Evolutionary conservation across 2,888 invertebrate species (phyloP).

Genomic region (Eupithecia pulchellata): DNA sequence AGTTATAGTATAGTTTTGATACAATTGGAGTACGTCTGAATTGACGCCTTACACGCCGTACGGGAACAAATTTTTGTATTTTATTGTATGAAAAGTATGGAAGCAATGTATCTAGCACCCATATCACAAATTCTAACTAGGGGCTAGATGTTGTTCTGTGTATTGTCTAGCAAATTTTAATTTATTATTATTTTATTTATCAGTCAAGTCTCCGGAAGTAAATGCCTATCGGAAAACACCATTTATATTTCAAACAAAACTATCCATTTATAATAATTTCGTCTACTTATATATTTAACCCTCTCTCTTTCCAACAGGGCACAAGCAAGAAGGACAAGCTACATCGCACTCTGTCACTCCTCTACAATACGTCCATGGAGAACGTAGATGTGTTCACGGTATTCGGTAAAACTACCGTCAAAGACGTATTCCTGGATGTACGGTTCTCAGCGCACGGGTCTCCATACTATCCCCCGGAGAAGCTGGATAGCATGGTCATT

Average conservation of each 20-base stretch:
- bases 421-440: conserved; percentile 91
- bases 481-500: conserved; percentile 93
- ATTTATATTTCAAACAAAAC: not conserved
- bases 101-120: no score
- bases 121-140: no score
- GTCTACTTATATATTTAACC: not conserved
- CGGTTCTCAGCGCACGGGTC: conserved; percentile 97
- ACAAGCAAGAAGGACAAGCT: conserved; percentile 91
- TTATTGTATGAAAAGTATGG: no score
- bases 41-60: no score
- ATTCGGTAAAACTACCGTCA: conserved; percentile 87
- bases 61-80: no score
- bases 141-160: no score
- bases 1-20: no score
- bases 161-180: no score
- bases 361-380: conserved; percentile 91
- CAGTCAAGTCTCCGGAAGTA: not conserved
- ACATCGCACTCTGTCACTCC: conserved; percentile 82
- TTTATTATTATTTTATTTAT: no score
- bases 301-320: conserved; percentile 66
- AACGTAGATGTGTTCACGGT: conserved; percentile 98
- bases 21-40: no score
- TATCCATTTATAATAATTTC: not conserved
- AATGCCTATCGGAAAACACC: not conserved
- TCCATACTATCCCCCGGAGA: conserved; percentile 95